phyloP scores from a whole-genome alignment of 2,888 invertebrate species.

The Parascotia fuliginaria region DNA sequence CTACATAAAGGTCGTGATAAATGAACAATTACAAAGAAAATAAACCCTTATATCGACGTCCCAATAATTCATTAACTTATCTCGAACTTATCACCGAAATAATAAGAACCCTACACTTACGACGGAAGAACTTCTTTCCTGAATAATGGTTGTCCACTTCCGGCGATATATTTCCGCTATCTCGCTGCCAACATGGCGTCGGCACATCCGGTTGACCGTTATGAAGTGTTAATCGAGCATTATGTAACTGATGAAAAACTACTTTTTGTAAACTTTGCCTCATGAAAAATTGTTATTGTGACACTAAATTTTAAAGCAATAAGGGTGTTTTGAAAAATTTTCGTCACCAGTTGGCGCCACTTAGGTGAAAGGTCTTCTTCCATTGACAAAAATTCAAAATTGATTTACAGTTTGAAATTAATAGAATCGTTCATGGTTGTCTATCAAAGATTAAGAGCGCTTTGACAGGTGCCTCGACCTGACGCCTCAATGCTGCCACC shows the following conservation, averaged over 20 bases:
- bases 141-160: slow-evolving; percentile 81
- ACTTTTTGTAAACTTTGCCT: slow-evolving; percentile 52
- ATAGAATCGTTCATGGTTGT: too few relatives aligned
- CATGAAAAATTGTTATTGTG: too few relatives aligned
- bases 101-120: slow-evolving; percentile 76
- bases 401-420: too few relatives aligned
- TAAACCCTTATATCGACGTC: slow-evolving; percentile 20
- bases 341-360: too few relatives aligned
- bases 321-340: too few relatives aligned
- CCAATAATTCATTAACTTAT: slow-evolving; percentile 41
- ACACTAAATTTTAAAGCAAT: too few relatives aligned
- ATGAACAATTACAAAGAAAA: slow-evolving; percentile 23
- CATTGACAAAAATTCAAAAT: too few relatives aligned
- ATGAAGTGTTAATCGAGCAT: slow-evolving; percentile 84
- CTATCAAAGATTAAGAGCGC: too few relatives aligned
- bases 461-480: too few relatives aligned
- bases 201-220: slow-evolving; percentile 81
- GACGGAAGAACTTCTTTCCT: slow-evolving; percentile 77
- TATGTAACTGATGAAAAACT: slow-evolving; percentile 79
- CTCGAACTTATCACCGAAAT: slow-evolving; percentile 53
- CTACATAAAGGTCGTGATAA: background rate
- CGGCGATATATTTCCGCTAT: slow-evolving; percentile 85
- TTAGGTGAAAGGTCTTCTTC: too few relatives aligned
- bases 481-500: too few relatives aligned
- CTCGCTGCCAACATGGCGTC: slow-evolving; percentile 78